Conservation (phyloP, 2,888 invertebrate species). For the Trichogramma dendrolimi region DNA sequence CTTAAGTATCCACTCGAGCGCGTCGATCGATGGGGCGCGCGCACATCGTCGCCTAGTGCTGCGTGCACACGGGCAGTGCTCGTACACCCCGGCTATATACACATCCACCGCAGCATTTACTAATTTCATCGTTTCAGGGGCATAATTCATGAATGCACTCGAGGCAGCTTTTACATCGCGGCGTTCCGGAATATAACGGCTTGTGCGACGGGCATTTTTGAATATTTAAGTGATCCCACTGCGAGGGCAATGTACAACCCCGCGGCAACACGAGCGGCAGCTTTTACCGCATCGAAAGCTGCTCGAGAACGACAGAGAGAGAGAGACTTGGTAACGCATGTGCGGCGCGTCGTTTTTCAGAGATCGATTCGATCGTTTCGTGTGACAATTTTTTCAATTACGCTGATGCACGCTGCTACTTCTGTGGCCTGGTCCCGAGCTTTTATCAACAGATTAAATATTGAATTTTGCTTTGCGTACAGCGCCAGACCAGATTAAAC, state of each 20-base stretch:
- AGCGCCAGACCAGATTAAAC: no score
- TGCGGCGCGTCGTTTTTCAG: neutral
- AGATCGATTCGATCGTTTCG: neutral
- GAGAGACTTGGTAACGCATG: neutral
- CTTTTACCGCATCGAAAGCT: no score
- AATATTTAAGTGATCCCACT: no score
- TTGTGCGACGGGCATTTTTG: no score
- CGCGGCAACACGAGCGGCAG: no score
- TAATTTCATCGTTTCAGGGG: conserved; percentile 45
- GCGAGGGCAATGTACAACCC: no score
- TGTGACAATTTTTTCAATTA: conserved; percentile 5
- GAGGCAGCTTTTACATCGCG: no score
- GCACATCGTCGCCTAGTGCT: no score
- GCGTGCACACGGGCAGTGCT: conserved; percentile 12
- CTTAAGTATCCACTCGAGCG: conserved; percentile 23
- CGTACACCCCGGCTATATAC: conserved; percentile 8
- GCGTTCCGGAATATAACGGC: no score
- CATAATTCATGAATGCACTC: conserved; percentile 39
- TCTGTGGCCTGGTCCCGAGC: neutral
- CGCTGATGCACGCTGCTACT: neutral
- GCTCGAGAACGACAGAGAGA: no score
- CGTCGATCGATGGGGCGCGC: conserved; percentile 38
- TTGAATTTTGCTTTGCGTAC: neutral
- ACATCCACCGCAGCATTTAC: conserved; percentile 20
- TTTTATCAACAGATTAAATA: conserved; percentile 2